Evolutionary conservation across 2,888 invertebrate genomes (phyloP).

Genomic region (Gymnocheta viridis): DNA sequence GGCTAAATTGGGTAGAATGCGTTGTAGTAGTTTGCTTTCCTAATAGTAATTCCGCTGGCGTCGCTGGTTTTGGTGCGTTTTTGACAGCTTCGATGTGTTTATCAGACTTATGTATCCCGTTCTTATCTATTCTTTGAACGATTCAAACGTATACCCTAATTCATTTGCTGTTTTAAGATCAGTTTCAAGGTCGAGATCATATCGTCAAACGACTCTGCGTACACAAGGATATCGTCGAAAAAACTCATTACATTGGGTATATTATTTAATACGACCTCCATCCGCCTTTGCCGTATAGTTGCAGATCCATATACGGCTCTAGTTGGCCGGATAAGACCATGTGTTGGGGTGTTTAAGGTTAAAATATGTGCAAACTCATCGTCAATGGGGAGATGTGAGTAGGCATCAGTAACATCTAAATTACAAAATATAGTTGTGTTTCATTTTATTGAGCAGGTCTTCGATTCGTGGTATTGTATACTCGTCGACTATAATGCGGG

Average conservation of each 20-base stretch:
- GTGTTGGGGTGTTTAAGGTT: too few species aligned
- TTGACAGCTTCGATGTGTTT: slow-evolving; percentile 26
- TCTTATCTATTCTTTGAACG: slow-evolving; percentile 22
- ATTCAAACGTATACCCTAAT: slow-evolving; percentile 31
- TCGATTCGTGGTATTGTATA: slow-evolving; percentile 13
- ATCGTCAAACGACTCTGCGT: slow-evolving; percentile 4
- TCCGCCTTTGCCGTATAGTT: slow-evolving; percentile 45
- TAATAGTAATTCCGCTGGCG: slow-evolving; percentile 32
- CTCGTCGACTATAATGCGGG: slow-evolving; percentile 12
- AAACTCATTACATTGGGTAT: slow-evolving; percentile 36
- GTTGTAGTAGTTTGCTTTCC: slow-evolving; percentile 29
- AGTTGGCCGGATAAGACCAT: slow-evolving; percentile 56
- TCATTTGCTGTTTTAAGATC: background rate
- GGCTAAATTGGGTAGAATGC: slow-evolving; percentile 22
- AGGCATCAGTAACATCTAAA: background rate
- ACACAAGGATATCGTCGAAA: slow-evolving; percentile 14
- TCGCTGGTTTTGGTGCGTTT: slow-evolving; percentile 18
- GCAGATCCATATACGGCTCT: slow-evolving; percentile 63
- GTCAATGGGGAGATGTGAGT: too few species aligned
- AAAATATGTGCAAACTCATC: too few species aligned
- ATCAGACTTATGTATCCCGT: slow-evolving; percentile 13
- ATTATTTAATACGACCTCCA: slow-evolving; percentile 44
- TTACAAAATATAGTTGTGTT: slow-evolving; percentile 33
- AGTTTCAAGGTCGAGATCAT: background rate
- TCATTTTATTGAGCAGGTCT: slow-evolving; percentile 31